These are phyloP conservation scores for Suricata suricatta DNA, from an alignment of 2,113 vertebrate species.

Conservation along the genomic window DNA sequence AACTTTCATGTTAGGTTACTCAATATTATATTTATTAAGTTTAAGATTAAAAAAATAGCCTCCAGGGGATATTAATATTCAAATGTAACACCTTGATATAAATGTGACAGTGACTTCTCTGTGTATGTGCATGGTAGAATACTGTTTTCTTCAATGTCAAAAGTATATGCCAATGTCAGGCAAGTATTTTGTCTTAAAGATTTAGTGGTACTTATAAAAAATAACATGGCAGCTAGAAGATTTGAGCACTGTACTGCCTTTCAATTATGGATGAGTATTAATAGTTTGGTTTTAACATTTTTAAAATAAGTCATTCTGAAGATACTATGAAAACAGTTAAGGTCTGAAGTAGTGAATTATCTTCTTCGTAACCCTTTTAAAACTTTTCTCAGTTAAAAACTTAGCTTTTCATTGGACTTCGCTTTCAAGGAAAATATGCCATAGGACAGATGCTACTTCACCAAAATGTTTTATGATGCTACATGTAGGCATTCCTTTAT, in stretches of 20 bases:
- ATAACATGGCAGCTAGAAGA: slow-evolving; percentile 77
- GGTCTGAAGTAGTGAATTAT: slow-evolving; percentile 77
- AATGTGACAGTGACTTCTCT: slow-evolving; percentile 68
- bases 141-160: slow-evolving; percentile 80
- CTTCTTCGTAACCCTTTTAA: slow-evolving; percentile 77
- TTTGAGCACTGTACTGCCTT: slow-evolving; percentile 76
- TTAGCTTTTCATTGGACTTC: slow-evolving; percentile 78
- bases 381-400: slow-evolving; percentile 77
- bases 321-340: slow-evolving; percentile 82
- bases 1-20: slow-evolving; percentile 77
- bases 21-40: slow-evolving; percentile 71
- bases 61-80: slow-evolving; percentile 77
- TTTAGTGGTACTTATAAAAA: slow-evolving; percentile 81
- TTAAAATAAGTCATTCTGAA: slow-evolving; percentile 80
- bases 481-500: slow-evolving; percentile 86
- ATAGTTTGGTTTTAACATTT: slow-evolving; percentile 81
- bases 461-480: slow-evolving; percentile 86
- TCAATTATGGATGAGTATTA: slow-evolving; percentile 78
- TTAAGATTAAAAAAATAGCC: slow-evolving; percentile 79
- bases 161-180: slow-evolving; percentile 75
- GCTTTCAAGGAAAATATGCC: slow-evolving; percentile 78
- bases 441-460: slow-evolving; percentile 81
- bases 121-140: slow-evolving; percentile 56
- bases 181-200: slow-evolving; percentile 70
- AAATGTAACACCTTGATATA: slow-evolving; percentile 71